Conservation (phyloP, 2,888 invertebrate genomes). For the Carabus problematicus region DNA sequence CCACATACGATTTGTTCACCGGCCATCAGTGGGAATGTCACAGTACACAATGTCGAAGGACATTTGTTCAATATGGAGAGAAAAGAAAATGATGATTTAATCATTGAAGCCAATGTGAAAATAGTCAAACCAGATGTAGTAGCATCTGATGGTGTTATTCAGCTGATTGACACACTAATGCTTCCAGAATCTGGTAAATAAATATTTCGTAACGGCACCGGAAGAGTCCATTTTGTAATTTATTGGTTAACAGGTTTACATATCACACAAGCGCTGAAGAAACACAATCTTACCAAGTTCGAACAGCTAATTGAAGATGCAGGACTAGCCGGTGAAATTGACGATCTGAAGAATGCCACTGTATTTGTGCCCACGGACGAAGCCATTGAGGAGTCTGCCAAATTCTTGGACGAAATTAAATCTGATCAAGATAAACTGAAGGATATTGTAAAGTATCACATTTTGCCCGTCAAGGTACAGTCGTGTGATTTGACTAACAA, state of each 20-base stretch:
- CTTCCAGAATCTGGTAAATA: conserved; percentile 67
- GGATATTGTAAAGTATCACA: conserved; percentile 70
- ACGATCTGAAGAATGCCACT: conserved; percentile 66
- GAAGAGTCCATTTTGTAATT: background rate
- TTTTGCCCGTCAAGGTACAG: conserved; percentile 64
- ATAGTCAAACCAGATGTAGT: conserved; percentile 68
- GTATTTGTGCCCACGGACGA: conserved; percentile 71
- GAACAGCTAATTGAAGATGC: conserved; percentile 63
- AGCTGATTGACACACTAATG: conserved; percentile 71
- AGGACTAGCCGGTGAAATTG: conserved; percentile 64
- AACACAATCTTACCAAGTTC: conserved; percentile 69
- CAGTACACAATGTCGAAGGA: conserved; percentile 63
- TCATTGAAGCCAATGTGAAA: conserved; percentile 66
- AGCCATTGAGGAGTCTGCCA: conserved; percentile 63
- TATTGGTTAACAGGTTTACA: conserved; percentile 51
- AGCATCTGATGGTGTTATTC: conserved; percentile 77
- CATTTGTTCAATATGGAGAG: conserved; percentile 61
- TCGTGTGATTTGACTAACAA: conserved; percentile 66
- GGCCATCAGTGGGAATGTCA: conserved; percentile 64
- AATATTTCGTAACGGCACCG: conserved; percentile 14
- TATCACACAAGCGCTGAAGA: conserved; percentile 61
- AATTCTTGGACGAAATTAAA: conserved; percentile 56
- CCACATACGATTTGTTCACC: conserved; percentile 72
- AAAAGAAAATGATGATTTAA: conserved; percentile 62
- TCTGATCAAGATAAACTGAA: conserved; percentile 60